Evolutionary conservation across 2,888 invertebrate species (phyloP).

Genomic region (Silvanus unidentatus): DNA sequence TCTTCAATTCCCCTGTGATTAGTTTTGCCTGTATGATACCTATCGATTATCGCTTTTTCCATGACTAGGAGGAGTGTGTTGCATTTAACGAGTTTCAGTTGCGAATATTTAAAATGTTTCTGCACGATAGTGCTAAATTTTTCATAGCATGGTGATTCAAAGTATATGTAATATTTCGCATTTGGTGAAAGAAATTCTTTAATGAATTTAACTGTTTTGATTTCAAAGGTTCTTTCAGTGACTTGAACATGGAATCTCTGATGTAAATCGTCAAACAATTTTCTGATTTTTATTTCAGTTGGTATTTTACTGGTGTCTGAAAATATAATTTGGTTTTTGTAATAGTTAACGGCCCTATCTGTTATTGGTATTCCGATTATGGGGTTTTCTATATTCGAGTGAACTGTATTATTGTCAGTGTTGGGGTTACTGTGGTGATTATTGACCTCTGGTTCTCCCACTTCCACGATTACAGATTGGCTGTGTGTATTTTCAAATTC

Average conservation of each 20-base stretch:
- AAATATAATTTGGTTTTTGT: constrained; percentile 1
- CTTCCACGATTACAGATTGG: not conserved
- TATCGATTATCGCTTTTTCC: not conserved
- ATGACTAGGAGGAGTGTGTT: not conserved
- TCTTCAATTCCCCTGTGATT: constrained; percentile 4
- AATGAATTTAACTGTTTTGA: constrained; percentile 1
- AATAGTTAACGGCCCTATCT: not conserved
- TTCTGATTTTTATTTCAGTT: not conserved
- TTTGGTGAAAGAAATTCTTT: constrained; percentile 4
- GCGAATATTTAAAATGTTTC: constrained; percentile 3
- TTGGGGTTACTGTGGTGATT: too few species aligned
- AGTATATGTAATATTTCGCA: constrained; percentile 1
- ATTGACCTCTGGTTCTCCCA: not conserved
- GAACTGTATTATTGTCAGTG: constrained; percentile 1
- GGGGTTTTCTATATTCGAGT: constrained; percentile 3
- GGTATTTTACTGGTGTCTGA: not conserved
- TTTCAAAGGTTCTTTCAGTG: not conserved
- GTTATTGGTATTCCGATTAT: constrained; percentile 4
- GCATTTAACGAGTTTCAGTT: not conserved
- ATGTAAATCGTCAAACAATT: not conserved
- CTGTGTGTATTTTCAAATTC: not conserved
- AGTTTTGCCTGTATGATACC: constrained; percentile 1
- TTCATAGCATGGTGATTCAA: constrained; percentile 1
- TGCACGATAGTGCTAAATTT: not conserved
- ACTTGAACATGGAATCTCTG: constrained; percentile 3